Evolutionary conservation across 2,888 invertebrate genomes (phyloP).

Genomic region (Calliopum simillimum): DNA sequence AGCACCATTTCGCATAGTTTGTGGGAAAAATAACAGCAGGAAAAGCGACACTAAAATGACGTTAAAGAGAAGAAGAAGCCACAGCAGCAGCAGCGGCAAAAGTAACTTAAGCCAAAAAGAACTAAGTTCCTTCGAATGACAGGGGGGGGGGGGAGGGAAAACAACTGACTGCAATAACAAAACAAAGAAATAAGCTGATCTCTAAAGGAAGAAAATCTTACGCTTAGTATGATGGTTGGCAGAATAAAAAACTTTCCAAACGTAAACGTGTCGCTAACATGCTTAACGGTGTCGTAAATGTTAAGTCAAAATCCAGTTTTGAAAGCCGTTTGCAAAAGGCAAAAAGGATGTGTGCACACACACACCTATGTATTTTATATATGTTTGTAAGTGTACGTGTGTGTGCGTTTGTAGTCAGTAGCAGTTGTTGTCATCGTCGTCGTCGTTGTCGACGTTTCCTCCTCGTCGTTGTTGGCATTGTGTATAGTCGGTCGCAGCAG

Average conservation of each 20-base stretch:
- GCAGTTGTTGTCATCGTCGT: no score
- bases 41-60: neutral
- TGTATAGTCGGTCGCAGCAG: neutral
- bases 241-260: neutral
- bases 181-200: no score
- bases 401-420: slow-evolving; percentile 12
- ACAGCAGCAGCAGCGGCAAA: neutral
- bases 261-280: slow-evolving; percentile 40
- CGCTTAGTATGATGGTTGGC: no score
- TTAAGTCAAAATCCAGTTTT: slow-evolving; percentile 34
- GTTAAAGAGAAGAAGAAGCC: neutral
- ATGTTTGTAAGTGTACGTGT: neutral
- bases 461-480: neutral
- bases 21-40: neutral
- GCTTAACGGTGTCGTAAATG: slow-evolving; percentile 41
- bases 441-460: neutral
- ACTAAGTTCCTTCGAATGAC: neutral
- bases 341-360: neutral
- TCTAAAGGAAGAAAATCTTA: no score
- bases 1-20: neutral
- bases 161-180: no score
- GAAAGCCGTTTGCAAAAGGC: slow-evolving; percentile 22
- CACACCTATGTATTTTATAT: no score
- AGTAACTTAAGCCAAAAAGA: neutral
- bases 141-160: no score